phyloP scores from a whole-genome alignment of 2,888 invertebrate species.

The Opisthograptis luteolata region DNA sequence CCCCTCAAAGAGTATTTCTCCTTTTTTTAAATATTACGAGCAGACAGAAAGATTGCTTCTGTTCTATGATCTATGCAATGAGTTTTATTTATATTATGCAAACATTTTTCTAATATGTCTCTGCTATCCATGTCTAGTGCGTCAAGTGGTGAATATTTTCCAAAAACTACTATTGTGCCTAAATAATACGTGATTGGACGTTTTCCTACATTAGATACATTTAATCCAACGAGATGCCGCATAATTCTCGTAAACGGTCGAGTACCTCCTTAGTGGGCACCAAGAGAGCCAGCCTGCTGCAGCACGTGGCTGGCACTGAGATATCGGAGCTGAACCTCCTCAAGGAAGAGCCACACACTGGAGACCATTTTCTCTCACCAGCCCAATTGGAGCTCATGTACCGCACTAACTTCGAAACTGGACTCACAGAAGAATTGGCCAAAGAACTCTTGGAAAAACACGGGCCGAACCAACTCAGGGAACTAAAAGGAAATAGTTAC shows the following conservation, averaged over 20 bases:
- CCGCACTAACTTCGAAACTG: constrained; percentile 73
- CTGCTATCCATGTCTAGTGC: too few relatives aligned
- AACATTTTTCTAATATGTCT: too few relatives aligned
- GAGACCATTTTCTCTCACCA: constrained; percentile 74
- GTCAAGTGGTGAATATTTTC: too few relatives aligned
- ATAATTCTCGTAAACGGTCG: constrained; percentile 44
- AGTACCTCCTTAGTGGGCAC: constrained; percentile 46
- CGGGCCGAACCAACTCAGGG: constrained; percentile 86
- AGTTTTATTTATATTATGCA: too few relatives aligned
- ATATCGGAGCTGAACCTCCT: constrained; percentile 57
- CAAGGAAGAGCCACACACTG: constrained; percentile 69
- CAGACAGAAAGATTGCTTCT: too few relatives aligned
- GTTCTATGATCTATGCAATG: too few relatives aligned
- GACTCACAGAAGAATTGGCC: constrained; percentile 82
- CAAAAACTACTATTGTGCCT: too few relatives aligned
- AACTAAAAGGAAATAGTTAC: constrained; percentile 85
- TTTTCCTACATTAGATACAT: background rate
- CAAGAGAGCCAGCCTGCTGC: constrained; percentile 21
- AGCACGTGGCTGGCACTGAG: constrained; percentile 38
- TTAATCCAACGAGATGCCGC: constrained; percentile 46
- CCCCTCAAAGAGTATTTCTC: too few relatives aligned
- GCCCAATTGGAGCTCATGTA: constrained; percentile 71
- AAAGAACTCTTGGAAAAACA: constrained; percentile 76
- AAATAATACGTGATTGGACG: too few relatives aligned
- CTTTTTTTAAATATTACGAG: too few relatives aligned